Base-by-base conservation (phyloP, 2,113 vertebrate genomes). In the Neotragus pygmaeus region DNA sequence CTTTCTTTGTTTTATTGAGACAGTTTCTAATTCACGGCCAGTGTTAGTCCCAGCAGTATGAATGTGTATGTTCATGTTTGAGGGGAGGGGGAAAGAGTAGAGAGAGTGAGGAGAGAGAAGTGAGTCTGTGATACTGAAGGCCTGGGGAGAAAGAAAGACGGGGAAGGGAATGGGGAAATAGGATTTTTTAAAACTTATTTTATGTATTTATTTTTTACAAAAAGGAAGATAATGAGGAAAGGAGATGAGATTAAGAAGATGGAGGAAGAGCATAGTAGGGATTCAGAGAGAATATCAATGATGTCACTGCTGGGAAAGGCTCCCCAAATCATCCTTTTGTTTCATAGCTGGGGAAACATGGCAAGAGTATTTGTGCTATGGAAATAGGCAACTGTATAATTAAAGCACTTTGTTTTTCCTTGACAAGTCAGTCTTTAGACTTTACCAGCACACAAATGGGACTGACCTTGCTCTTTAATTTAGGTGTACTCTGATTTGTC, bases 61-160 rank as follows among this genome's bases (percentile, higher is more conserved):
- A 19, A 33, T n/a, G 49, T 12, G 19, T 23, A 7, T 51, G 51
- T 28, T 3, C 23, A 10, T 51, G 19, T 19, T 3, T 43, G 14
- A 13, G 12, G 55, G 25, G 1, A 2, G 15, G 1, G 14, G 14
- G 21, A 1, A 14, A 33, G n/a, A 21, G 30, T 5, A n/a, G 83
- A 66, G 49, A 81, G 82, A 6, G 3, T 2, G 86, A 51, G 33
- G 21, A 58, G 45, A 75, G 7, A 53, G 3, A 23, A 73, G 82
- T 0, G 1, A 47, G 23, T 19, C 77, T 53, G 25, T 11, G 30
- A 21, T 53, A 15, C 10, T 16, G 45, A 39, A 39, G 39, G 33
- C 6, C 11, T 23, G 3, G 14, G 47, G 23, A 16, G 53, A 6
- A 36, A 55, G 53, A 14, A 10, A 13, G 4, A 25, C 25, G 4